Percentiles rank a stretch among this genome's conserved stretches.
Conservation (phyloP, 2,797 vertebrate species). For the Arrhamphus sclerolepis region DNA sequence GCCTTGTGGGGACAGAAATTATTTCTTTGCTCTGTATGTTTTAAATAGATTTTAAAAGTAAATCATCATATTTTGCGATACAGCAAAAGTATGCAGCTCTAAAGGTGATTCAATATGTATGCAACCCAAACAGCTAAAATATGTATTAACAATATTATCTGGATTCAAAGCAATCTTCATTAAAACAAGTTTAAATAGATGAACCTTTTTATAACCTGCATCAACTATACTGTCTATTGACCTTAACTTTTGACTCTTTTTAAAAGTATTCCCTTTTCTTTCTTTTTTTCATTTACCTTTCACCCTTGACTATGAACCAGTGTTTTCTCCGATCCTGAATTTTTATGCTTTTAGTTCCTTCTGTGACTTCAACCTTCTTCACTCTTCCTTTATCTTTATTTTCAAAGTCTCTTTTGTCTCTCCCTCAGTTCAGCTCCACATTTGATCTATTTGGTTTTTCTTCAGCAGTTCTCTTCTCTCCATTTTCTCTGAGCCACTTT, state of each 20-base stretch:
- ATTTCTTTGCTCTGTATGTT: too few relatives aligned
- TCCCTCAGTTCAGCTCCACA: constrained; percentile 31
- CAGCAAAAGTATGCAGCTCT: too few relatives aligned
- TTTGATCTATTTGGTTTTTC: constrained; percentile 53
- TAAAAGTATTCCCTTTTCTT: constrained; percentile 21
- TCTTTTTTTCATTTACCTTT: constrained; percentile 22
- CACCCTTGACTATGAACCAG: constrained; percentile 20
- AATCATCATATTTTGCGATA: too few relatives aligned
- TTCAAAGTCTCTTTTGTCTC: constrained; percentile 51
- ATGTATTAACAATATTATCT: too few relatives aligned
- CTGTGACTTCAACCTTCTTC: constrained; percentile 42
- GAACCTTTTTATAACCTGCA: too few relatives aligned
- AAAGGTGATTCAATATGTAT: too few relatives aligned
- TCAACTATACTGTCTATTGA: too few relatives aligned
- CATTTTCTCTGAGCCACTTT: constrained; percentile 40
- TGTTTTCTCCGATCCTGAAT: neutral
- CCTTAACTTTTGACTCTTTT: neutral
- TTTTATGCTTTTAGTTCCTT: constrained; percentile 15
- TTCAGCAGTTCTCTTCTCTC: constrained; percentile 43
- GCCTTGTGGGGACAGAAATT: too few relatives aligned
- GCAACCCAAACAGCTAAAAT: too few relatives aligned
- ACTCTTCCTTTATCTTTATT: constrained; percentile 52
- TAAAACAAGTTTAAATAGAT: too few relatives aligned
- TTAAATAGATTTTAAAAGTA: too few relatives aligned
- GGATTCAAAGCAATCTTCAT: too few relatives aligned